Evolutionary conservation across 2,113 vertebrate species (phyloP).

Genomic region (Sitta europaea): DNA sequence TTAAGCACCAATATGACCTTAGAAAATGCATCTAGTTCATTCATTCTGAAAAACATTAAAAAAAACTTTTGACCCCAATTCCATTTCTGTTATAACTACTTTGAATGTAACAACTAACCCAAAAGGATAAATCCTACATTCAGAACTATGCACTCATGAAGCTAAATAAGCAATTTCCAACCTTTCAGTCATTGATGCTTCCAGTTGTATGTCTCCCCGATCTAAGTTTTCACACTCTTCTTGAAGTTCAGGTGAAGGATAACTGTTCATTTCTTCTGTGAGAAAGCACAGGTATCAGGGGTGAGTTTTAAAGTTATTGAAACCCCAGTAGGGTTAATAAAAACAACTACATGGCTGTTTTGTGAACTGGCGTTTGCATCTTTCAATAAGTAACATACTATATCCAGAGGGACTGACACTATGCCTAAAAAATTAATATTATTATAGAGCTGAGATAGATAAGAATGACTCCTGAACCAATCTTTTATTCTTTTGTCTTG

Average conservation of each 20-base stretch:
- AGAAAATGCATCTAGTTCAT: not conserved
- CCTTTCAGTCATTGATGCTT: not conserved
- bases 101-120: not conserved
- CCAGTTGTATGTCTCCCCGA: conserved; percentile 17
- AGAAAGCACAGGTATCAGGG: not conserved
- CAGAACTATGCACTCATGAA: not conserved
- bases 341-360: not conserved
- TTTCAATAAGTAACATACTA: not conserved
- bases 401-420: not conserved
- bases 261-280: conserved; percentile 76
- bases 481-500: not conserved
- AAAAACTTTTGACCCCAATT: not conserved
- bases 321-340: not conserved
- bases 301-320: not conserved
- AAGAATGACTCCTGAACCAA: not conserved
- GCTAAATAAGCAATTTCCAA: not conserved
- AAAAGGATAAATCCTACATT: not conserved
- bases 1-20: not conserved
- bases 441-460: not conserved
- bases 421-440: not conserved
- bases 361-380: not conserved
- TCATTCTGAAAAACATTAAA: not conserved
- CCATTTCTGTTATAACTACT: not conserved
- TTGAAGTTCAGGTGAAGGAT: conserved; percentile 69
- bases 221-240: conserved; percentile 66